Base-by-base conservation (phyloP, 2,888 invertebrate species). In the Teinopalpus imperialis region DNA sequence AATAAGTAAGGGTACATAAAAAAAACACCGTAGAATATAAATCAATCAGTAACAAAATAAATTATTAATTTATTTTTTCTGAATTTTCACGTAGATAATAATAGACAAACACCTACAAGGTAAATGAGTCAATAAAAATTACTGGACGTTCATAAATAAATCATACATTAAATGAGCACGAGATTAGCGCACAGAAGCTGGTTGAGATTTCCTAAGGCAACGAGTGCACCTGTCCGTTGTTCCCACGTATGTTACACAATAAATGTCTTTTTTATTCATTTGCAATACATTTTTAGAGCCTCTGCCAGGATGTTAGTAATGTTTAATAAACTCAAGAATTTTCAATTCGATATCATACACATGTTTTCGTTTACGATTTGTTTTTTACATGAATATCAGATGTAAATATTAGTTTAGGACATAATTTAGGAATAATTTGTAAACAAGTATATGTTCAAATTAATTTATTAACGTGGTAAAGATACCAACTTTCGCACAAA, bases 241-340 rank as follows among this genome's bases (percentile, higher is more conserved):
- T 83, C 82, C 81, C 82, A 81, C 80, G 56, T 69, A 65, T 62
- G 67, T 78, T 76, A 73, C 71, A 76, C 78, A 79, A 79, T 74
- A 74, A 78, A 74, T 77, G 58, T 62, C 73, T 67, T 81, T 81
- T 77, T 80, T 81, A 75, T 79, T 68, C 72, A 70, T 72, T 71
- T 57, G 74, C 79, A 67, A 77, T 72, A 68, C 63, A 72, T 71
- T n/a, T n/a, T 68, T 75, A 74, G 66, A 66, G 61, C 57, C 52
- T 61, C 56, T 50, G 56, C 61, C 66, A 72, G 78, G 77, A 77
- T 75, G 71, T 66, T 56, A 67, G 59, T 65, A 68, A 66, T 65
- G 57, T 63, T 53, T 23, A 46, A 41, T 46, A 41, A 46, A 35
- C 26, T 34, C 41, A 20, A 44, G 13, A 8, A 45, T 48, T 46